A percentile compares a stretch with the other conserved stretches of the same genome.
phyloP scores from a whole-genome alignment of 1,140 invertebrate genomes.

The Penaeus japonicus region DNA sequence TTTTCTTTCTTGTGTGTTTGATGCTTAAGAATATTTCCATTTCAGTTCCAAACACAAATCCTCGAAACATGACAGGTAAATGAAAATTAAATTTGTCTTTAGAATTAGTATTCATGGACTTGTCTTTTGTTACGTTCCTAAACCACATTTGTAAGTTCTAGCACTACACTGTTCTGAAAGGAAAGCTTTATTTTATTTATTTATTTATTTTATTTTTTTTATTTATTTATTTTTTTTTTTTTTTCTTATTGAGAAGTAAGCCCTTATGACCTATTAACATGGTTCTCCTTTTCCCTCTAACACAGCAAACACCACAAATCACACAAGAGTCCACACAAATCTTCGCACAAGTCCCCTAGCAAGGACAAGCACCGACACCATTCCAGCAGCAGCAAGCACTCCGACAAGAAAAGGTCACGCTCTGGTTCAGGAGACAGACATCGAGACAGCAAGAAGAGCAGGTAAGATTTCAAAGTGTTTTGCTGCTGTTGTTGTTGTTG shows the following conservation, averaged over 20 bases:
- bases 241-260: neutral
- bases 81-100: no score
- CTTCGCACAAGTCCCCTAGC: conserved; percentile 34
- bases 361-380: conserved; percentile 34
- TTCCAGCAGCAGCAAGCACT: conserved; percentile 27
- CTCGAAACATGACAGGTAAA: no score
- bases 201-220: neutral
- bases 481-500: neutral
- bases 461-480: conserved; percentile 21
- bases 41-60: no score
- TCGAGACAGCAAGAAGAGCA: conserved; percentile 47
- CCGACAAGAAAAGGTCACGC: conserved; percentile 50
- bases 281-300: neutral
- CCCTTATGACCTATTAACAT: neutral
- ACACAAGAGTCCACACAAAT: conserved; percentile 27
- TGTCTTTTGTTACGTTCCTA: no score
- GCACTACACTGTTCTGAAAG: no score
- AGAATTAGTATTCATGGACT: no score
- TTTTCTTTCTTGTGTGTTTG: no score
- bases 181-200: neutral
- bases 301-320: conserved; percentile 31
- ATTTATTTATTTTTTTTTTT: neutral
- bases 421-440: conserved; percentile 38
- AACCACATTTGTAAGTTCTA: no score
- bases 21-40: no score